Evolutionary conservation across 2,797 vertebrate species (phyloP), one percentile per base, ranked within the genome.

Genomic region (Etheostoma perlongum): DNA sequence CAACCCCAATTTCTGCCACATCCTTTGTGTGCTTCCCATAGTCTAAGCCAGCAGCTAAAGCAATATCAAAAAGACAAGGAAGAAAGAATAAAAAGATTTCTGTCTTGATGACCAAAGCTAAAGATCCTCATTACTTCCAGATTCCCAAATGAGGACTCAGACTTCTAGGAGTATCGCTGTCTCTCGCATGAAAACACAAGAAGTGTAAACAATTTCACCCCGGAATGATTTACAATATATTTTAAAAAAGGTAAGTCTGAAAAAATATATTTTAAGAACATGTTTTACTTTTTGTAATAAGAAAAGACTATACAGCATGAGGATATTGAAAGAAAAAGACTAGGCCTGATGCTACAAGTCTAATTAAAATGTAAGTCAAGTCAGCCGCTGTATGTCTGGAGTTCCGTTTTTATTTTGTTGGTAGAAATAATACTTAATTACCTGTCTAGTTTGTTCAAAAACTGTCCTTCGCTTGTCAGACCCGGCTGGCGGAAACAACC

Each of bases 361-460:
- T 79, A 67, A 81, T 83, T 76, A 55, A 69, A 51, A 76, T 78
- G 78, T 67, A 46, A 74, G 36, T 60, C 8, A 57, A 54, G 42
- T 70, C 52, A 49, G 61, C 19, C 64, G 30, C 48, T 36, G 42
- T 67, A 78, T 54, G 77, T 87, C 69, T 85, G 55, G 67, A 84
- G 66, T 75, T 80, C 33, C 55, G 18, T 70, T 58, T 75, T 67
- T 30, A 30, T 30, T 30, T 30, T 86, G 68, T 72, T 74, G 57
- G 51, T 54, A 58, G 61, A 82, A 84, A 81, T 74, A 72, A 77
- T 60, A 64, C 53, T 74, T 82, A 82, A 77, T 82, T 79, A 84
- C 21, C 58, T 48, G 75, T 73, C 78, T 86, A 60, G 46, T 83
- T 76, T 76, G 51, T 72, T 86, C 27, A 79, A 83, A 85, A 85